A percentile compares a stretch with the other conserved stretches of the same genome.
These are phyloP conservation scores for Araneus ventricosus DNA, from an alignment of 1,140 invertebrate genomes.

Conservation along the genomic window DNA sequence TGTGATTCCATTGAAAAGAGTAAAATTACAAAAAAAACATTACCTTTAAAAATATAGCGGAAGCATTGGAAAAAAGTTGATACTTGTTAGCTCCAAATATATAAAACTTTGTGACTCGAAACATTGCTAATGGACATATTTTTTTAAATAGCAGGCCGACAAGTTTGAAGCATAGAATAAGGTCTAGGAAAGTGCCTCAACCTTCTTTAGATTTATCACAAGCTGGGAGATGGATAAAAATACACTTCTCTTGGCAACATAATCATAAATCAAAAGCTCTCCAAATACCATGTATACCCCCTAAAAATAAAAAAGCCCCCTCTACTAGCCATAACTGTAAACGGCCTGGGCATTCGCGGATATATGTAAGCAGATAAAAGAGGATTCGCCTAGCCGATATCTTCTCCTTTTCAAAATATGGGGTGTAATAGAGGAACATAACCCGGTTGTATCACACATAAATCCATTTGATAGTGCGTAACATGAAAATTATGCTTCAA, in stretches of 20 bases:
- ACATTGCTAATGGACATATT: not conserved
- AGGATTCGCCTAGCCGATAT: slow-evolving; percentile 54
- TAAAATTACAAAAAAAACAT: too few relatives aligned
- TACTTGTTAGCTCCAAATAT: not conserved
- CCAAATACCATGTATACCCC: slow-evolving; percentile 44
- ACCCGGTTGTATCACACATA: slow-evolving; percentile 72
- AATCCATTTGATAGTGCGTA: slow-evolving; percentile 73
- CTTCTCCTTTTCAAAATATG: slow-evolving; percentile 74
- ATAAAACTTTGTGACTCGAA: not conserved
- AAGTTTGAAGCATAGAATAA: not conserved
- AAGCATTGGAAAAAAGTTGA: not conserved
- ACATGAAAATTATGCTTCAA: slow-evolving; percentile 71
- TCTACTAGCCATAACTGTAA: slow-evolving; percentile 73
- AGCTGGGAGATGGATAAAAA: slow-evolving; percentile 69
- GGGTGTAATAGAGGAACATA: slow-evolving; percentile 70
- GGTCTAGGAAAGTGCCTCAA: slow-evolving; percentile 27
- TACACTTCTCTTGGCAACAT: slow-evolving; percentile 55
- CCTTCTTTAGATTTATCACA: slow-evolving; percentile 70
- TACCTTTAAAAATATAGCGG: too few relatives aligned
- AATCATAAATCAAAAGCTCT: slow-evolving; percentile 71
- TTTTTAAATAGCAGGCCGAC: not conserved
- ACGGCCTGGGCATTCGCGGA: slow-evolving; percentile 69
- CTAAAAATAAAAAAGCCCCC: slow-evolving; percentile 43
- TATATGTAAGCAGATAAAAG: slow-evolving; percentile 71
- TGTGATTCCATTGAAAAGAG: too few relatives aligned